Percentiles rank a stretch among this genome's conserved stretches.
Evolutionary conservation across 2,797 vertebrate species (phyloP).

Genomic region (Chelidonichthys spinosus): DNA sequence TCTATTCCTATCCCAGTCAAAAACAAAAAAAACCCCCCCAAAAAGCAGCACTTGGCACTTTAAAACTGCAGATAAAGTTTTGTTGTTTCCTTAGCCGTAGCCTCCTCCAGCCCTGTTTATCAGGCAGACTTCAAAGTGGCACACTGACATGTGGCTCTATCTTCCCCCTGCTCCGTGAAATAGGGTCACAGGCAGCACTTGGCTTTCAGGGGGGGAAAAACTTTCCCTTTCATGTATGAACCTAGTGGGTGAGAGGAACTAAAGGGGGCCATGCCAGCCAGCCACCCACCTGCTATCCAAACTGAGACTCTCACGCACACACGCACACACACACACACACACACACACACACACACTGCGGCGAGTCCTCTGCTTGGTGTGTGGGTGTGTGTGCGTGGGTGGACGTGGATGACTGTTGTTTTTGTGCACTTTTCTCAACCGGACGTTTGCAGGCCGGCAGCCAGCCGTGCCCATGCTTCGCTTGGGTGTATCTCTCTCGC

Average conservation of each 20-base stretch:
- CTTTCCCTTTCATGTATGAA: conserved; percentile 78
- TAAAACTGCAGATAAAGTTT: conserved; percentile 87
- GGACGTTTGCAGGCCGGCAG: conserved; percentile 43
- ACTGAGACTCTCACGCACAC: conserved; percentile 28
- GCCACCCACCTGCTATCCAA: conserved; percentile 59
- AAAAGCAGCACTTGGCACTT: conserved; percentile 76
- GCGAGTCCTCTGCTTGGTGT: conserved; percentile 35
- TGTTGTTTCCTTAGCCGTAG: conserved; percentile 81
- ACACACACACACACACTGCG: neutral
- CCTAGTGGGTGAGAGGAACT: conserved; percentile 75
- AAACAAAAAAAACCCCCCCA: conserved; percentile 37
- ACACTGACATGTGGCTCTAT: conserved; percentile 76
- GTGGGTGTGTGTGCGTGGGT: conserved; percentile 31
- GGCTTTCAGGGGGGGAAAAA: conserved; percentile 65
- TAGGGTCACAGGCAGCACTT: conserved; percentile 75
- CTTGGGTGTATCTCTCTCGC: conserved; percentile 24
- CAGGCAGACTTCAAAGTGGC: conserved; percentile 80
- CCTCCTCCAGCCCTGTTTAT: conserved; percentile 83
- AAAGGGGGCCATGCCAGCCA: conserved; percentile 71
- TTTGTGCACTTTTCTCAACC: conserved; percentile 30
- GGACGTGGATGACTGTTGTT: conserved; percentile 41
- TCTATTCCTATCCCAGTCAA: conserved; percentile 59
- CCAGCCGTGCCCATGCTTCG: conserved; percentile 28
- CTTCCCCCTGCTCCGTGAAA: conserved; percentile 72
- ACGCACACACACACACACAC: neutral